A percentile compares a stretch with the other conserved stretches of the same genome.
Conservation (phyloP, 1,140 invertebrate genomes). For the Papilio aristodemus region DNA sequence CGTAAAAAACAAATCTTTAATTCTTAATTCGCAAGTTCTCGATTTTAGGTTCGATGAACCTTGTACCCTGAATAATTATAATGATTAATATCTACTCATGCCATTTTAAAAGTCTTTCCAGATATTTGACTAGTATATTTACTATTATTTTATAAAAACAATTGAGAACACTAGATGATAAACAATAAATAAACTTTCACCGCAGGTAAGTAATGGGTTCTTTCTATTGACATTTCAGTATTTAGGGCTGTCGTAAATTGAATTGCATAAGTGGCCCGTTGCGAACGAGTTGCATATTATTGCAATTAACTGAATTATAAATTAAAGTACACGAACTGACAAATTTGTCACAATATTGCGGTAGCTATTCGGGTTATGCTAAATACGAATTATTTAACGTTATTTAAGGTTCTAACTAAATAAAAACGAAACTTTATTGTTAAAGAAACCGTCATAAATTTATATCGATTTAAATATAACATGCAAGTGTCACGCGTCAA, state of each 20-base stretch:
- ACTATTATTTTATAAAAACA: background rate
- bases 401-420: background rate
- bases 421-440: background rate
- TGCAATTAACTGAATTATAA: slow-evolving; percentile 25
- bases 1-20: too few species aligned
- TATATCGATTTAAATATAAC: too few species aligned
- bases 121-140: too few species aligned
- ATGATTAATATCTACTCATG: too few species aligned
- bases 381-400: background rate
- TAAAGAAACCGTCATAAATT: background rate
- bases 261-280: slow-evolving; percentile 23
- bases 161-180: background rate
- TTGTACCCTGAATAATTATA: too few species aligned
- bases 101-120: too few species aligned
- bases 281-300: slow-evolving; percentile 27
- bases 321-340: slow-evolving; percentile 23
- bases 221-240: slow-evolving; percentile 29
- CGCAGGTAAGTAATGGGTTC: slow-evolving; percentile 20
- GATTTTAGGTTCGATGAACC: too few species aligned
- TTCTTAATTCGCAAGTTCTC: too few species aligned
- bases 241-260: slow-evolving; percentile 18
- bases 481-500: too few species aligned
- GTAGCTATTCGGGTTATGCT: background rate
- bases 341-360: slow-evolving; percentile 19
- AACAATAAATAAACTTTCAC: slow-evolving; percentile 25